Evolutionary conservation across 2,888 invertebrate genomes (phyloP).

Genomic region (Cetonia aurata): DNA sequence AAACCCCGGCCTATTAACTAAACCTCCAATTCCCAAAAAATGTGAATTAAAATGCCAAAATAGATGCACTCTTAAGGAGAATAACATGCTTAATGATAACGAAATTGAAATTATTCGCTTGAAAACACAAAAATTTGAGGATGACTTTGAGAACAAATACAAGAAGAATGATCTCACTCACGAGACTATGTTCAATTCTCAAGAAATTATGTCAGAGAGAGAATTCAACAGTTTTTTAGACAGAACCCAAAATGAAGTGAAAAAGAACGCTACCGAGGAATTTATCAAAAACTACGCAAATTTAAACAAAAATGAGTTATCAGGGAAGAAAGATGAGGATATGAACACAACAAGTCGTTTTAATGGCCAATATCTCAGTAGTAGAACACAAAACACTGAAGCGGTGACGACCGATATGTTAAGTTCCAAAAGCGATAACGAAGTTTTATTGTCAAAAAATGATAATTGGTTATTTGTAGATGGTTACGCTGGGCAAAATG

Average conservation of each 20-base stretch:
- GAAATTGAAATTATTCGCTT: slow-evolving; percentile 39
- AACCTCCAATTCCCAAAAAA: slow-evolving; percentile 63
- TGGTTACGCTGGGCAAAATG: slow-evolving; percentile 34
- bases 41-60: slow-evolving; percentile 43
- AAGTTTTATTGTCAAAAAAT: slow-evolving; percentile 36
- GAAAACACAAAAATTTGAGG: slow-evolving; percentile 41
- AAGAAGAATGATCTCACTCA: slow-evolving; percentile 7
- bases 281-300: slow-evolving; percentile 1
- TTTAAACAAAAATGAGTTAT: neutral
- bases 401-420: slow-evolving; percentile 2
- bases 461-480: slow-evolving; percentile 53
- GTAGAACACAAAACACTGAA: slow-evolving; percentile 10
- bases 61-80: slow-evolving; percentile 7
- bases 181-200: slow-evolving; percentile 21
- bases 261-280: slow-evolving; percentile 12
- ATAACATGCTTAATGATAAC: slow-evolving; percentile 24
- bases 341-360: neutral
- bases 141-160: slow-evolving; percentile 30
- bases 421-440: slow-evolving; percentile 40
- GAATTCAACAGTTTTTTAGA: slow-evolving; percentile 38
- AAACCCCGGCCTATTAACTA: slow-evolving; percentile 60
- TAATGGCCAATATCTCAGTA: slow-evolving; percentile 7
- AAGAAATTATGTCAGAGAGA: slow-evolving; percentile 39
- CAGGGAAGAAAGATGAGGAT: neutral
- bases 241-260: slow-evolving; percentile 16